Evolutionary conservation across 92 coral and sea anemone genomes (phyloP).

Genomic region (Siderastrea radians): DNA sequence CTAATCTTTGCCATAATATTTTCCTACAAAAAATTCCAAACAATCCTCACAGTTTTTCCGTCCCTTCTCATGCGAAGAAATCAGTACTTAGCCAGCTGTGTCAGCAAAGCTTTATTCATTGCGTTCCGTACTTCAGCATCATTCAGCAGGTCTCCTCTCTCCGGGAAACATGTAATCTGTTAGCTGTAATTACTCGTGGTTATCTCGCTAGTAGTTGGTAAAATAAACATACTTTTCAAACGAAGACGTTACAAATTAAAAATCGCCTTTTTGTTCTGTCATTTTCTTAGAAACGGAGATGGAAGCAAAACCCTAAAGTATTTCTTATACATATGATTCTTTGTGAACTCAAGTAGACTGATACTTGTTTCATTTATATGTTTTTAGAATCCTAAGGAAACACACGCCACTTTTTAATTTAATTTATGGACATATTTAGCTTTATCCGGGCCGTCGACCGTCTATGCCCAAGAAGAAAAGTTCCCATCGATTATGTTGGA

Average conservation of each 20-base stretch:
- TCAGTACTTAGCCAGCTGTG: not conserved
- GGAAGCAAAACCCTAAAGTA: not conserved
- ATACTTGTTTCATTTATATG: no score
- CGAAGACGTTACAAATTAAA: not conserved
- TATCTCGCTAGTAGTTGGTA: not conserved
- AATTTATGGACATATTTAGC: no score
- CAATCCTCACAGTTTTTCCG: not conserved
- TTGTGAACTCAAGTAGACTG: no score
- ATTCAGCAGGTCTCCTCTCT: not conserved
- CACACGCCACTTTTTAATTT: no score
- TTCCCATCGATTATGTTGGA: no score
- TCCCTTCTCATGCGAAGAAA: no score
- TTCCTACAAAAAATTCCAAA: no score
- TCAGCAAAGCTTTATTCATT: not conserved
- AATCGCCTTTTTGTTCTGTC: not conserved
- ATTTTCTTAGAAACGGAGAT: not conserved
- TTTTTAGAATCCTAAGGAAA: no score
- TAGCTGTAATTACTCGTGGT: not conserved
- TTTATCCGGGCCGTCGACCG: no score
- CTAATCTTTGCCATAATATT: no score
- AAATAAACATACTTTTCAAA: not conserved
- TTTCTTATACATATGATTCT: no score
- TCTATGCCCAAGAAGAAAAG: no score
- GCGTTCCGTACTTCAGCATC: not conserved
- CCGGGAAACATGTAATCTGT: not conserved